Percentiles rank a stretch among this genome's conserved stretches.
These are phyloP conservation scores for Dicyrtoma fusca DNA, from an alignment of 2,888 invertebrate species.

Conservation along the genomic window DNA sequence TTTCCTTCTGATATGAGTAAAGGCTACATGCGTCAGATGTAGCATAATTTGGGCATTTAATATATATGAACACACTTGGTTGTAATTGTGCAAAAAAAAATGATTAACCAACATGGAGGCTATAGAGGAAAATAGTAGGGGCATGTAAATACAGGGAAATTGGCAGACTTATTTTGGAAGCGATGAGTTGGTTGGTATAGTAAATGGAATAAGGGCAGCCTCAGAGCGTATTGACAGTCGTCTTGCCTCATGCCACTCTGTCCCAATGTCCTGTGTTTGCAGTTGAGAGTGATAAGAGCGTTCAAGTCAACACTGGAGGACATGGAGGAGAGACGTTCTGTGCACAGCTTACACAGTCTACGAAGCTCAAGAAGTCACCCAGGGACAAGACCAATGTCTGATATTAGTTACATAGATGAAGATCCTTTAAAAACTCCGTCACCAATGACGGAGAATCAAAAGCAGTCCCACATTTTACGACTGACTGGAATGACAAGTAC, in stretches of 20 bases:
- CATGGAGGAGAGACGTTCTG: slow-evolving; percentile 97
- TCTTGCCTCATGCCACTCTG: slow-evolving; percentile 62
- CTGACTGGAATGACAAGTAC: slow-evolving; percentile 22
- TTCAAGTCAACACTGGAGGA: slow-evolving; percentile 99
- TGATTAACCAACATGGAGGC: too few relatives aligned
- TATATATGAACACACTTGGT: too few relatives aligned
- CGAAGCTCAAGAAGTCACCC: slow-evolving; percentile 76
- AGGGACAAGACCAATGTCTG: slow-evolving; percentile 74
- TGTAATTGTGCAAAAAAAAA: too few relatives aligned
- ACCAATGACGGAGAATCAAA: slow-evolving; percentile 59
- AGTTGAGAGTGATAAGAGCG: slow-evolving; percentile 99
- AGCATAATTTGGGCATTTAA: too few relatives aligned
- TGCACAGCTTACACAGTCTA: slow-evolving; percentile 91
- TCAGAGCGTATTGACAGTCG: slow-evolving; percentile 56
- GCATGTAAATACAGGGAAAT: too few relatives aligned
- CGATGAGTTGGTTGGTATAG: neutral
- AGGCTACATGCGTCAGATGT: too few relatives aligned
- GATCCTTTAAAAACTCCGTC: slow-evolving; percentile 64
- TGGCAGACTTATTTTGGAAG: too few relatives aligned
- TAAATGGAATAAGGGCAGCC: slow-evolving; percentile 6
- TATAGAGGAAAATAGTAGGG: too few relatives aligned
- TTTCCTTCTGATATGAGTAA: too few relatives aligned
- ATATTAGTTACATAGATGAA: slow-evolving; percentile 83
- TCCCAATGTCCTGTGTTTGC: slow-evolving; percentile 69
- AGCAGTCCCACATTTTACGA: slow-evolving; percentile 28